These are phyloP conservation scores for Aurelia aurita DNA, from an alignment of 30 jellyfish, hydroid and myxozoan genomes.

Conservation along the genomic window DNA sequence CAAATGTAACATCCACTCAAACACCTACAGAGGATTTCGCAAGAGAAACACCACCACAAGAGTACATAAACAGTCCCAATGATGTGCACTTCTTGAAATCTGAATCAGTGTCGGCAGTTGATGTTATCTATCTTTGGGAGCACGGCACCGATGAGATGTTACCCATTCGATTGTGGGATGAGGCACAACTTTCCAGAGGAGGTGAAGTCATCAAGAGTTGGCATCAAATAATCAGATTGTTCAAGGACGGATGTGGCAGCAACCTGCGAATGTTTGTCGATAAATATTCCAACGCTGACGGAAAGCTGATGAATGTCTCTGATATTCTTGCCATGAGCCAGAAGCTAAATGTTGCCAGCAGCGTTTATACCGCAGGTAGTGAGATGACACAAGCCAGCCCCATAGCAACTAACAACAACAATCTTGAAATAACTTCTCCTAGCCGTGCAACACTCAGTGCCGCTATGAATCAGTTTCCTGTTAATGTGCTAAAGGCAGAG, in stretches of 20 bases:
- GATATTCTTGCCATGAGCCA: constrained; percentile 54
- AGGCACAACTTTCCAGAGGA: constrained; percentile 34
- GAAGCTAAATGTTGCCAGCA: neutral
- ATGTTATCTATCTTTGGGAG: constrained; percentile 90
- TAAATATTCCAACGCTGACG: constrained; percentile 61
- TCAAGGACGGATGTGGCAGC: constrained; percentile 68
- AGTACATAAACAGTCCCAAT: no score
- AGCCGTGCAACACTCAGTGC: neutral
- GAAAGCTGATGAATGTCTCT: constrained; percentile 69
- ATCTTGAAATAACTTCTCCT: constrained; percentile 5
- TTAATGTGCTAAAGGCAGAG: no score
- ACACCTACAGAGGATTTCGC: no score
- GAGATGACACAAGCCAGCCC: neutral
- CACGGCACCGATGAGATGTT: constrained; percentile 85
- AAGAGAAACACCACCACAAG: no score
- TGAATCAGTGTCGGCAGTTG: constrained; percentile 59
- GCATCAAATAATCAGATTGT: constrained; percentile 69
- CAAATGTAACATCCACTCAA: constrained; percentile 5
- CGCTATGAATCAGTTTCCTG: no score
- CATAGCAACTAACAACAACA: no score
- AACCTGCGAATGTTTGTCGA: constrained; percentile 65
- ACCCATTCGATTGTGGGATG: constrained; percentile 81
- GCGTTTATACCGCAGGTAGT: constrained; percentile 12
- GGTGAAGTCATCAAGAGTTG: constrained; percentile 67
- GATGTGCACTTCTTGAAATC: constrained; percentile 9